A percentile compares a stretch with the other conserved stretches of the same genome.
Evolutionary conservation across 1,140 invertebrate species (phyloP).

Genomic region (Bombus soroeensis): DNA sequence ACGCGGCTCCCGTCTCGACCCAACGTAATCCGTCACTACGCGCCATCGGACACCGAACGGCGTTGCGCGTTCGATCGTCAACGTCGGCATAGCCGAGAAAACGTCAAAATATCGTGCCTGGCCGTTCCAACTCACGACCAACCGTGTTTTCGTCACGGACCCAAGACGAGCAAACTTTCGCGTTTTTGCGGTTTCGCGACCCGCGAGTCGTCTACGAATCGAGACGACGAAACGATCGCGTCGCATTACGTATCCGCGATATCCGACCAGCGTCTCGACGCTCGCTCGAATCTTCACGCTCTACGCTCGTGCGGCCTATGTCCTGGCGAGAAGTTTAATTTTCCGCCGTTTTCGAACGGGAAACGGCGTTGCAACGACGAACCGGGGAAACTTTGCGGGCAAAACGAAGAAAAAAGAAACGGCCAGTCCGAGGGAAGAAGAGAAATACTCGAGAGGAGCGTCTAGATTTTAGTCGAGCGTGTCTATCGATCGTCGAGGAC

Average conservation of each 20-base stretch:
- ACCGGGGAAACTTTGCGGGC: background rate
- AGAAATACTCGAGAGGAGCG: constrained; percentile 5
- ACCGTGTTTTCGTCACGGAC: background rate
- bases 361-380: too few relatives aligned
- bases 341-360: too few relatives aligned
- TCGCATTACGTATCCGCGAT: too few relatives aligned
- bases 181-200: too few relatives aligned
- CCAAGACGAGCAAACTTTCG: background rate
- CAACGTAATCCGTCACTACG: constrained; percentile 57
- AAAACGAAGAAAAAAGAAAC: background rate
- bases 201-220: fast-evolving
- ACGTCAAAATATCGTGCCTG: constrained; percentile 14
- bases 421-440: too few relatives aligned
- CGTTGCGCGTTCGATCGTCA: constrained; percentile 56
- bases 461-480: constrained; percentile 66
- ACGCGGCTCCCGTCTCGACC: constrained; percentile 53
- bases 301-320: fast-evolving
- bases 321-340: too few relatives aligned
- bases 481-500: constrained; percentile 81
- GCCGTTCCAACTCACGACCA: background rate
- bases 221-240: too few relatives aligned
- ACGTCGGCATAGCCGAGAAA: background rate
- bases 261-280: too few relatives aligned
- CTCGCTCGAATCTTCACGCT: too few relatives aligned
- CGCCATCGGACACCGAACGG: background rate